Percentiles rank a stretch among this genome's conserved stretches.
phyloP scores from a whole-genome alignment of 2,797 vertebrate species.

The Sitta carolinensis region DNA sequence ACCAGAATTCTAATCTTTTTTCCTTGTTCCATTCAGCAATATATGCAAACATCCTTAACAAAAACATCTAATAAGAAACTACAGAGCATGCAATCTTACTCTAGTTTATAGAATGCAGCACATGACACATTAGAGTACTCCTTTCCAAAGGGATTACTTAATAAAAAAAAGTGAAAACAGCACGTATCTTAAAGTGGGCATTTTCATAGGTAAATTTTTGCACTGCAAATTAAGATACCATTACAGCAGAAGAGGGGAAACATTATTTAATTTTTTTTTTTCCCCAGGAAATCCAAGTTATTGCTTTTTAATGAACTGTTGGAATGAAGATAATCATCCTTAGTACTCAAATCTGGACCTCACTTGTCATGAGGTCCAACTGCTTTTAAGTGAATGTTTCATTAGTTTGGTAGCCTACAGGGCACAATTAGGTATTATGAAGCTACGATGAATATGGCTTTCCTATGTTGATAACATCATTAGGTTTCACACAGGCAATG shows the following conservation, averaged over 20 bases:
- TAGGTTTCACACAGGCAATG: not conserved
- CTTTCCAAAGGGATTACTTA: not conserved
- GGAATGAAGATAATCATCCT: not conserved
- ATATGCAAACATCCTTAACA: not conserved
- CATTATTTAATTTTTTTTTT: not conserved
- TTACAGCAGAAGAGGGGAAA: not conserved
- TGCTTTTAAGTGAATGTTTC: not conserved
- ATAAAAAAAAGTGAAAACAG: not conserved
- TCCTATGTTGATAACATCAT: not conserved
- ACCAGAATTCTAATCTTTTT: not conserved
- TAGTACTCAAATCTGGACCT: not conserved
- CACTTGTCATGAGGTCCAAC: not conserved
- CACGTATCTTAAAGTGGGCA: not conserved
- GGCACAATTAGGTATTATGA: not conserved
- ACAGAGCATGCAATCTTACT: conserved; percentile 33
- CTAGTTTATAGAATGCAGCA: not conserved
- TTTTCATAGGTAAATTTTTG: not conserved
- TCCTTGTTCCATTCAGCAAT: not conserved
- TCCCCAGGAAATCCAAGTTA: not conserved
- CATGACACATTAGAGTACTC: not conserved
- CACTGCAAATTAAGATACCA: not conserved
- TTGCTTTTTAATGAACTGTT: not conserved
- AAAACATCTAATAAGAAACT: conserved; percentile 18
- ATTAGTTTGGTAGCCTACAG: conserved; percentile 12
- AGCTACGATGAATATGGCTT: conserved; percentile 22